phyloP scores from a whole-genome alignment of 1,140 invertebrate species.

The Bathynomus jamesi region DNA sequence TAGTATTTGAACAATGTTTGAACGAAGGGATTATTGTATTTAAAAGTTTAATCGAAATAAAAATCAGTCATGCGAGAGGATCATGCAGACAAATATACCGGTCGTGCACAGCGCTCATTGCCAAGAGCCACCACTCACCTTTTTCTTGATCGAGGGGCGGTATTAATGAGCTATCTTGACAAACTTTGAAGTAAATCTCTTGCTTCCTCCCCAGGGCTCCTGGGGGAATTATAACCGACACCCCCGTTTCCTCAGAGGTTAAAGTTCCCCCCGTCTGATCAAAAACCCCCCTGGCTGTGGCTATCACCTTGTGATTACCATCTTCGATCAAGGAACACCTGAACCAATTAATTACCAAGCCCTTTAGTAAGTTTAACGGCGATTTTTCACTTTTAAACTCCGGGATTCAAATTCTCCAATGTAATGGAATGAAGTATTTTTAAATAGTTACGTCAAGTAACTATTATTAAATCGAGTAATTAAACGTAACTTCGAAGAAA shows the following conservation, averaged over 20 bases:
- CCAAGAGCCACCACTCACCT: too few species aligned
- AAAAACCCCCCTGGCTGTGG: conserved; percentile 59
- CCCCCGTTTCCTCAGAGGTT: conserved; percentile 77
- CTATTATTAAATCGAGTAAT: too few species aligned
- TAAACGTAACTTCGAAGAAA: too few species aligned
- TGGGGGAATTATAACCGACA: conserved; percentile 76
- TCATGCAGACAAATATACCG: too few species aligned
- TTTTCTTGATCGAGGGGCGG: conserved; percentile 77
- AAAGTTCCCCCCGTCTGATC: conserved; percentile 70
- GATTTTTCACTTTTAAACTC: background rate
- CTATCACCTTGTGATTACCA: conserved; percentile 43
- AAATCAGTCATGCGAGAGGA: background rate
- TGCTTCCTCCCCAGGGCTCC: conserved; percentile 76
- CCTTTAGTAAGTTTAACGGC: background rate
- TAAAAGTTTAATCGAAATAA: background rate
- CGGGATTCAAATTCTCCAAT: background rate
- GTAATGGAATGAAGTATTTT: too few species aligned
- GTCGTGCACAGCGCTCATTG: too few species aligned
- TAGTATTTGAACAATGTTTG: too few species aligned
- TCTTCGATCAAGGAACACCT: background rate
- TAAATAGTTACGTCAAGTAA: too few species aligned
- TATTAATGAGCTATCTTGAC: conserved; percentile 55
- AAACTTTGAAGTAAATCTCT: conserved; percentile 91
- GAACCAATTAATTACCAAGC: background rate
- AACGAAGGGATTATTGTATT: too few species aligned